These are phyloP conservation scores for Antechinus stuartii DNA, from an alignment of 2,113 vertebrate genomes.

Conservation along the genomic window DNA sequence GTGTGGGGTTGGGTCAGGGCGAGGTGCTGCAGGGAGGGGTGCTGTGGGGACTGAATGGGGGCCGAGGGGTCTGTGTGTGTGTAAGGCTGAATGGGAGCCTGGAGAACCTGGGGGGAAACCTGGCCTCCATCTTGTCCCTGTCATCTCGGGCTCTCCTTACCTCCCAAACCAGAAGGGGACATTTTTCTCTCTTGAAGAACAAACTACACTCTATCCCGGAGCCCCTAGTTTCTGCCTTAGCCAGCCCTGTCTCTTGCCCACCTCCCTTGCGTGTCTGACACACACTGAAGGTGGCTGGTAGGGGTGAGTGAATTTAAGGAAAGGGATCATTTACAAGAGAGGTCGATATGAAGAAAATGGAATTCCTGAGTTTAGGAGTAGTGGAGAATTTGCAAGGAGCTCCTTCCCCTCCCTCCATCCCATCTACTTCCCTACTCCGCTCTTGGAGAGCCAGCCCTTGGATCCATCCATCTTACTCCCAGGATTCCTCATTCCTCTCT, in stretches of 20 bases:
- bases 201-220: not conserved
- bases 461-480: not conserved
- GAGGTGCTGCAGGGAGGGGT: not conserved
- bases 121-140: not conserved
- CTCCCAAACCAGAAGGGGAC: not conserved
- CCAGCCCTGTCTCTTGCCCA: not conserved
- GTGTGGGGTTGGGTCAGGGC: not conserved
- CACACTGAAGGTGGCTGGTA: not conserved
- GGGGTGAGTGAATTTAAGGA: not conserved
- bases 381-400: not conserved
- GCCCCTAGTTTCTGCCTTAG: not conserved
- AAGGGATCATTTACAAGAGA: not conserved
- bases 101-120: not conserved
- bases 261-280: not conserved
- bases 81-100: not conserved
- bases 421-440: not conserved
- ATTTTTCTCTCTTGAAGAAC: not conserved
- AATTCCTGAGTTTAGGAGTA: not conserved
- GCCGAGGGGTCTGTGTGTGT: not conserved
- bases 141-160: not conserved
- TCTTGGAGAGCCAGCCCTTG: not conserved
- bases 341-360: not conserved
- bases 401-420: not conserved
- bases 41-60: not conserved
- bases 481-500: not conserved